Base-by-base conservation (phyloP, 2,888 invertebrate genomes). In the Chorisops tibialis region DNA sequence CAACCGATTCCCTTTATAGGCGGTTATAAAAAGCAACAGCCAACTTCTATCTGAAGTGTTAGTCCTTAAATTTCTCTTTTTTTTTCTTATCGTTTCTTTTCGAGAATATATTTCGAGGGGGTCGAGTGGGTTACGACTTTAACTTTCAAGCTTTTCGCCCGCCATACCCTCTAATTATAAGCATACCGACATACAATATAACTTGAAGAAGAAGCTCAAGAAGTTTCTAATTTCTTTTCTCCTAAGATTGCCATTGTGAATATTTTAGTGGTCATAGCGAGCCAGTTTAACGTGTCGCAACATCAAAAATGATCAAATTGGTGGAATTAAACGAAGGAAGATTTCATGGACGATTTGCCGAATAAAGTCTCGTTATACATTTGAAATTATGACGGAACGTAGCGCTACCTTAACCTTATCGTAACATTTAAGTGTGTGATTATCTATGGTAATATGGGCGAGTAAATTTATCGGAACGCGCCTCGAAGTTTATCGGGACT, bases 1-100 rank as follows among this genome's bases (percentile, higher is more conserved):
- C 43, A 54, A 54, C 56, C 56, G 24, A 43, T 56, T 56, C 56
- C 45, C 30, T 56, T 56, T 56, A 45, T 56, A 30, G 24, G n/a
- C 24, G 14, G 11, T 19, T n/a, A 14, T 43, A 22, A 45, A 22
- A 22, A 56, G 56, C 56, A 56, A 56, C 56, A 56, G 45, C 30
- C 19, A 45, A 22, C 9, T 43, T 43, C n/a, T 14, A 43, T 47
- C 21, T 22, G 47, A 5, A 12, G 22, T 21, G 21, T 47, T 21
- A 12, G n/a, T 18, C n/a, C 47, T 22, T 19, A n/a, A 21, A n/a
- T 47, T 19, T n/a, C 22, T 19, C 12, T 39, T 16, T n/a, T 4
- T 39, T 41, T 43, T 43, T 16, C 16, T n/a, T 43, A 9, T 43
- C 18, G 43, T 16, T 18, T 18, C 11, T 16, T 11, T 14, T 18